Evolutionary conservation across 1,140 invertebrate species (phyloP), one percentile per base, ranked within the genome.

Genomic region (Scaptodrosophila lebanonensis): DNA sequence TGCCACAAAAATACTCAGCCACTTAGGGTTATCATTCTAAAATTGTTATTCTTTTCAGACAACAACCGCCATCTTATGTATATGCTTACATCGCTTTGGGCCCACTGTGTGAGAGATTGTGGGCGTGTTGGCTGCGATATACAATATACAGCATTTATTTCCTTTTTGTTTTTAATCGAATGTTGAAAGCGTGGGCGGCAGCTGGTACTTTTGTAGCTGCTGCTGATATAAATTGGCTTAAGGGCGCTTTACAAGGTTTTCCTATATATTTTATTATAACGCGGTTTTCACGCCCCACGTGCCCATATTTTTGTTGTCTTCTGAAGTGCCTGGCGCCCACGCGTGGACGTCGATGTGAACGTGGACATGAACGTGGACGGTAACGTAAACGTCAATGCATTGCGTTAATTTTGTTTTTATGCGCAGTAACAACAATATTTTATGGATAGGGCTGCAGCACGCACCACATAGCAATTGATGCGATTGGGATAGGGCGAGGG

Each of bases 251-350:
- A 68, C 66, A 68, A 68, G 58, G 66, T 62, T 68, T 68, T 68
- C 58, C 51, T 68, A 68, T 68, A 68, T 68, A 68, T 68, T 68
- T 68, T 68, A 68, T 68, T 68, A 68, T 68, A 68, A 68, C 66
- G 65, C 66, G 66, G 65, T 68, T 68, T 68, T 68, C 66, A 45
- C 66, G 65, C 65, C 57, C 66, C 22, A 3, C 22, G 3, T 25
- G 22, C n/a, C n/a, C n/a, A n/a, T n/a, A n/a, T n/a, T n/a, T n/a
- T n/a, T n/a, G n/a, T n/a, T n/a, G n/a, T 49, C 47, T 66, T 8
- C 29, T 9, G 8, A 2, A 1, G 33, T 7, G 9, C 29, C 22
- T 9, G 16, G 11, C 16, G 25, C 15, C 3, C 9, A 0, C 15
- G 9, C 5, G 13, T n/a, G 17, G 2, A 29, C 16, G 16, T 40